Base-by-base conservation (phyloP, 2,888 invertebrate species). In the Heliconius ismenius region DNA sequence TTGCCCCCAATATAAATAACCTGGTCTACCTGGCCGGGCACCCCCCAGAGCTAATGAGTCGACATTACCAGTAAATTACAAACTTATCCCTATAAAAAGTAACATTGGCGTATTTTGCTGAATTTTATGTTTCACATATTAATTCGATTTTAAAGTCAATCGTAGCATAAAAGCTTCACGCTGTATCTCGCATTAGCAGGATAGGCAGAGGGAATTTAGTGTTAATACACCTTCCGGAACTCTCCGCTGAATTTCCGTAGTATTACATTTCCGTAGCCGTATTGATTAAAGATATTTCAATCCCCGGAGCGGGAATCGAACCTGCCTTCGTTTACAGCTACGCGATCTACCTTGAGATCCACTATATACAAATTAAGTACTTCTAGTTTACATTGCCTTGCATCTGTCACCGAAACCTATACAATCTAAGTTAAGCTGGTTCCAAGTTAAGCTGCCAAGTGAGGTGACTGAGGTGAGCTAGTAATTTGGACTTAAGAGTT, bases 21-120 rank as follows among this genome's bases (percentile, higher is more conserved):
- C 58, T 43, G 69, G n/a, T 80, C 85, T 91, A 90, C 91, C 90
- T 91, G 89, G 81, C 80, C 82, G 78, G 84, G 86, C 88, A 86
- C 89, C 90, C 90, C 89, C 89, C 85, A 85, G 86, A 81, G 89
- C 86, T 91, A 91, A 91, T 91, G 90, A 91, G 90, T 84, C 84
- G 84, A 86, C 86, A 87, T 84, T 84, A 83, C 83, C 78, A 76
- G 74, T 79, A 79, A 79, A 80, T 78, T 76, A 80, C 74, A 79
- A 76, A 74, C 77, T 70, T 76, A 76, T 78, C 63, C 76, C 78
- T 79, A 80, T 80, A 81, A 79, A 81, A 76, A 76, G 74, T 70
- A 79, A 73, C 74, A 81, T 82, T 74, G 77, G 73, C 78, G 78
- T 81, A 76, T 76, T 81, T 78, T 67, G 78, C 68, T 65, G 76